Evolutionary conservation across 2,797 vertebrate species (phyloP), one percentile per base, ranked within the genome.

Genomic region (Betta splendens): DNA sequence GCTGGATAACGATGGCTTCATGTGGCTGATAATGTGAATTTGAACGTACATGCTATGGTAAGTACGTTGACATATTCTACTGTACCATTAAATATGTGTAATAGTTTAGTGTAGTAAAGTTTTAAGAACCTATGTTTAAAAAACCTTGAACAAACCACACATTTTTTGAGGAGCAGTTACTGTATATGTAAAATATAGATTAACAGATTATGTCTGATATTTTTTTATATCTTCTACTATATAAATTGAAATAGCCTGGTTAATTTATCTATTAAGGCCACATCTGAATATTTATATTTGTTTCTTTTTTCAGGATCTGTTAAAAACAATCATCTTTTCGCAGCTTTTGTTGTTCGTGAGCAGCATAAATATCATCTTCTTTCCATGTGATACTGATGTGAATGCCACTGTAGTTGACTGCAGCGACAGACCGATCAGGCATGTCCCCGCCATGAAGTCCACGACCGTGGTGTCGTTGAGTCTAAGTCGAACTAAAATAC

Each of bases 341-440:
- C 81, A 84, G 31, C 60, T 85, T 74, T 45, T 81, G 38, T 50
- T 49, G 16, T 50, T 81, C 29, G 84, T 85, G 47, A 71, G 59
- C 28, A 75, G 85, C 6, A 79, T 80, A 37, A 83, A 91, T 72
- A 87, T 86, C 5, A 49, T 39, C 5, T 95, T 92, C 69, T 90
- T 93, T n/a, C 94, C 95, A 57, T 96, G 94, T 74, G 91, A 94
- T 26, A 73, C 88, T 28, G 69, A 84, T 47, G 33, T 22, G 9
- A 75, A 78, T 0, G 58, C 52, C 38, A 83, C 72, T 10, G 8
- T 5, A 9, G 87, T 95, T 7, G 80, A 93, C 79, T 95, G 94
- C 66, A 65, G 44, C 6, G 56, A 65, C 22, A 89, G 92, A 39
- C 67, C 69, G 10, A 73, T 95, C 32, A 81, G 26, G 2, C 18